Percentiles rank a stretch among this genome's conserved stretches.
Evolutionary conservation across 2,113 vertebrate species (phyloP).

Genomic region (Cepphus grylle): DNA sequence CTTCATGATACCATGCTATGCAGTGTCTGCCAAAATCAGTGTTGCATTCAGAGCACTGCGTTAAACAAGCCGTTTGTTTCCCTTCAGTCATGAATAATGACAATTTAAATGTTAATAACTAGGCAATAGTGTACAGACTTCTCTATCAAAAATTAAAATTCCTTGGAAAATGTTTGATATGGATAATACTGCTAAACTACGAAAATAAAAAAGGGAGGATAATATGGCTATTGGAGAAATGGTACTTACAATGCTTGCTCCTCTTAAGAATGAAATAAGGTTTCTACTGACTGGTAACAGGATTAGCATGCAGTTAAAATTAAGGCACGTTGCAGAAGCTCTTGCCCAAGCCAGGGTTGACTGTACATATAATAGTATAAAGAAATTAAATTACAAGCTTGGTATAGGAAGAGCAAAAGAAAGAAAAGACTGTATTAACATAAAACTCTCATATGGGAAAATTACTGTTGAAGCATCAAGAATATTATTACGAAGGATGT

Average conservation of each 20-base stretch:
- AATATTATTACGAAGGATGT: neutral
- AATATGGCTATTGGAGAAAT: slow-evolving; percentile 17
- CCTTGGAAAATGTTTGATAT: slow-evolving; percentile 41
- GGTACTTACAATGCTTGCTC: slow-evolving; percentile 75
- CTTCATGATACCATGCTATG: slow-evolving; percentile 22
- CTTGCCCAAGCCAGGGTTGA: slow-evolving; percentile 81
- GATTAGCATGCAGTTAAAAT: slow-evolving; percentile 84
- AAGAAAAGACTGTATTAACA: neutral
- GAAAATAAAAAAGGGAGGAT: neutral
- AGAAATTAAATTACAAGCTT: slow-evolving; percentile 47
- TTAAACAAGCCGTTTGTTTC: slow-evolving; percentile 56
- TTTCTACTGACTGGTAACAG: slow-evolving; percentile 81
- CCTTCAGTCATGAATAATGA: slow-evolving; percentile 36
- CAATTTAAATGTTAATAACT: slow-evolving; percentile 54
- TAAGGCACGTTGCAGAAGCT: slow-evolving; percentile 80
- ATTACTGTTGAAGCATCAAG: neutral
- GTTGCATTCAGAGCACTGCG: slow-evolving; percentile 5
- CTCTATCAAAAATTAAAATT: slow-evolving; percentile 42
- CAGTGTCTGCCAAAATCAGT: slow-evolving; percentile 38
- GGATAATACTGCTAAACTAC: neutral
- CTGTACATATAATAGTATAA: slow-evolving; percentile 59
- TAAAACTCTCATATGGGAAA: neutral
- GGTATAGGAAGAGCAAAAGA: neutral
- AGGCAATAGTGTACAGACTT: slow-evolving; percentile 1
- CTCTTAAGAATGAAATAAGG: slow-evolving; percentile 77